Percentiles rank a stretch among this genome's conserved stretches.
phyloP scores from a whole-genome alignment of 2,113 vertebrate species.

The Piliocolobus tephrosceles region DNA sequence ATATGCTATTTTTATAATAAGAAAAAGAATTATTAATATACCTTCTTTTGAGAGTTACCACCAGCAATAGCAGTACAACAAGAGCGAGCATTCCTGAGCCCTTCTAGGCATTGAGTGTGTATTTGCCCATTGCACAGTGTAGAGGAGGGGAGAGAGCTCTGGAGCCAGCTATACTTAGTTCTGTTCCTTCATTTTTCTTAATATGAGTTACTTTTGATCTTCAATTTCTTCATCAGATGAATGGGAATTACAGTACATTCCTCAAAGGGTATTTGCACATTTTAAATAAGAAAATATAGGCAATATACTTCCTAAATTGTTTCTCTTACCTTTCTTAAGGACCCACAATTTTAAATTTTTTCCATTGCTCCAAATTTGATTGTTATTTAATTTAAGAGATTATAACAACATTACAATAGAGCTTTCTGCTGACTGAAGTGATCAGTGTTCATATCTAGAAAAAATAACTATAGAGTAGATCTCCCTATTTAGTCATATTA shows the following conservation, averaged over 20 bases:
- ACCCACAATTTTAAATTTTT: neutral
- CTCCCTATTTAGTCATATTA: neutral
- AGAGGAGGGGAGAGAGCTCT: neutral
- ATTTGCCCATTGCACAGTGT: neutral
- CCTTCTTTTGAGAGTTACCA: neutral
- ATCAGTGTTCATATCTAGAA: neutral
- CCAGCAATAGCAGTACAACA: neutral
- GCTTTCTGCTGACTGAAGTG: neutral
- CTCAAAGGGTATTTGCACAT: neutral
- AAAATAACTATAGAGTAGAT: neutral
- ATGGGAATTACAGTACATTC: neutral
- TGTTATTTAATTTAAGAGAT: neutral
- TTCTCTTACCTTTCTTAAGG: neutral
- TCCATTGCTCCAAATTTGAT: neutral
- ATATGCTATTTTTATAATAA: neutral
- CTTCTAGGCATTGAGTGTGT: neutral
- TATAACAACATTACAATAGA: neutral
- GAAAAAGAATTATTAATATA: neutral
- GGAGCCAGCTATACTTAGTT: neutral
- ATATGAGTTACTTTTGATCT: neutral
- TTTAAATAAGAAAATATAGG: neutral
- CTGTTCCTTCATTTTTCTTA: neutral
- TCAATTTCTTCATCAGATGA: neutral
- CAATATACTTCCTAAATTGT: neutral
- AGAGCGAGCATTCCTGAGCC: neutral